Base-by-base conservation (phyloP, 2,797 vertebrate genomes). In the Chelon auratus region DNA sequence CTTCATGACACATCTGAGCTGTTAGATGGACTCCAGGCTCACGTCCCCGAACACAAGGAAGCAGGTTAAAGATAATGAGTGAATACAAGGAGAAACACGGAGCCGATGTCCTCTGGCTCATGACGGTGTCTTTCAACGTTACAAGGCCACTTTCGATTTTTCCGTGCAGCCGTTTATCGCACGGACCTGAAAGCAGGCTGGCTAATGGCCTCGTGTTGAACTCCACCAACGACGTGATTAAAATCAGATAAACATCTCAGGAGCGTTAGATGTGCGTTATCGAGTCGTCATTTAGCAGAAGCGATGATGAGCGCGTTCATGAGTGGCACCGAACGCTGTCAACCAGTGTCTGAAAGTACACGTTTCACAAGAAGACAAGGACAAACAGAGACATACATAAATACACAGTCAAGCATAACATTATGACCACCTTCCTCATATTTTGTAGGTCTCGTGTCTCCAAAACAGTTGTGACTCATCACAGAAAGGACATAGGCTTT, bases 321-420 rank as follows among this genome's bases (percentile, higher is more conserved):
- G 48, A 1, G 22, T 22, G 22, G 2, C 22, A 22, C 22, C 22
- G 22, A 22, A 22, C 22, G 22, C 22, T 48, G 11, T 18, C 22
- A 36, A 62, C 48, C 26, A 17, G n/a, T 79, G 26, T 52, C 24
- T 51, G 37, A 78, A 72, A 75, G 61, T 3, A 50, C 53, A 61
- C 63, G 48, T 75, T 69, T 75, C 50, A 57, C 58, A 69, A 48
- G 36, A 54, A 24, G 6, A 5, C 20, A 53, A 45, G 15, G 59
- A 53, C 59, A 55, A 54, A 52, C 48, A 39, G 18, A 48, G 22
- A 15, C 61, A 42, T 59, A 15, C 61, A 47, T 59, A 20, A 20
- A 30, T 9, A 39, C 11, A 39, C 11, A 39, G 3, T 33, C 30
- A 3, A 6, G 5, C 30, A 33, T 7, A 33, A 33, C 30, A 33